Base-by-base conservation (phyloP, 1,140 invertebrate genomes). In the Drosophila tropicalis region DNA sequence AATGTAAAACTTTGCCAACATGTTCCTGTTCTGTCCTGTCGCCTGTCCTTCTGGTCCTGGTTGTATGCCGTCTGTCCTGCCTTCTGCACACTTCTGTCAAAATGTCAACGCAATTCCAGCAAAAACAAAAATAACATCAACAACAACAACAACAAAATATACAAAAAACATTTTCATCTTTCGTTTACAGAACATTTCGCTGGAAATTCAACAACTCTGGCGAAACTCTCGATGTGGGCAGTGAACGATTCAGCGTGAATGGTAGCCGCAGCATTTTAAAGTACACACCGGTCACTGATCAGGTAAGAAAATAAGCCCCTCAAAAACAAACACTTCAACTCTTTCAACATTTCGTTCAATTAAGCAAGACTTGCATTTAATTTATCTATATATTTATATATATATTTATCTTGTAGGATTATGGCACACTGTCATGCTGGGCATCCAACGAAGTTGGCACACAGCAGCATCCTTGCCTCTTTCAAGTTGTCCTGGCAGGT, bases 141-240 rank as follows among this genome's bases (percentile, higher is more conserved):
- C 44, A 51, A 51, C 17, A 51, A 51, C 41, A 47, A 47, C n/a
- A 44, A 44, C 41, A 47, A 47, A 47, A 47, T 17, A 17, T 17
- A 19, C 15, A 47, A 47, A 47, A 17, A 47, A 47, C 44, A 47
- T 34, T 39, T 41, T 22, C 51, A 15, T 66, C 15, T 71, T 70
- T 44, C 64, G 9, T 76, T 64, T 72, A 51, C 81, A 93, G 93
- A 67, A 95, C 94, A 81, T 98, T 98, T 93, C 95, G 96, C 77
- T 98, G 97, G 97, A 97, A 97, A 93, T 97, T 97, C 93, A 97
- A 97, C 93, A 97, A 97, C 93, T 97, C 96, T 15, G 95, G 95
- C 10, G 96, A 97, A 92, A 97, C 96, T 25, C 92, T 96, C 56
- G 96, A 97, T 91, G 95, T 97, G 57, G 94, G 95, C 61, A 94